Evolutionary conservation across 2,797 vertebrate species (phyloP).

Genomic region (Merluccius polli): DNA sequence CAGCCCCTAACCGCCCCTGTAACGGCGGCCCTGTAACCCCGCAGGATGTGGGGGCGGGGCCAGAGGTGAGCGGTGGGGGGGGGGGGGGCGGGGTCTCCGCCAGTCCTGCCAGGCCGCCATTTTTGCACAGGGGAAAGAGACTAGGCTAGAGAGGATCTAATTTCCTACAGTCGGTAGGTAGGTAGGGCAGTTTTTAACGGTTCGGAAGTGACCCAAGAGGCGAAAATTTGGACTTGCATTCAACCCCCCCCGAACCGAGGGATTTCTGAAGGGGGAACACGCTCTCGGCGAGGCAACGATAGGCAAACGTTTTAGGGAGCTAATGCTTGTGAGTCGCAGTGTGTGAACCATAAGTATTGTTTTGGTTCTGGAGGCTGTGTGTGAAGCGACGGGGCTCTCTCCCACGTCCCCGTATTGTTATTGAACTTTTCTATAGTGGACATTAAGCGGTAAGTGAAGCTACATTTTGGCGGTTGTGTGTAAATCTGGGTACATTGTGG

Average conservation of each 20-base stretch:
- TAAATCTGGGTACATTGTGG: not conserved
- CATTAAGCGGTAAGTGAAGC: conserved; percentile 85
- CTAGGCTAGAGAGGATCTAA: conserved; percentile 74
- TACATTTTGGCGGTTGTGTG: conserved; percentile 21
- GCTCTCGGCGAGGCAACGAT: conserved; percentile 12
- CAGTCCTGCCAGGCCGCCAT: conserved; percentile 91
- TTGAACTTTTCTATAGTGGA: conserved; percentile 76
- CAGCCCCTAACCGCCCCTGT: conserved; percentile 81
- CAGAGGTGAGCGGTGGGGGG: conserved; percentile 50
- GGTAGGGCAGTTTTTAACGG: conserved; percentile 63
- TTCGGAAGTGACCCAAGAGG: conserved; percentile 47
- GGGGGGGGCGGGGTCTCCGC: conserved; percentile 70
- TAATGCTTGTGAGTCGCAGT: conserved; percentile 81
- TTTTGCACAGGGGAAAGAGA: conserved; percentile 93
- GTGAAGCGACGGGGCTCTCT: conserved; percentile 74
- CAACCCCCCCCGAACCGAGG: conserved; percentile 17
- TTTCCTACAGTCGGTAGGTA: conserved; percentile 77
- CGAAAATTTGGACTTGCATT: conserved; percentile 25
- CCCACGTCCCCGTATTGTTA: conserved; percentile 71
- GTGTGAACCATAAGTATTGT: conserved; percentile 85
- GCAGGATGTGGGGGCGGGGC: conserved; percentile 76
- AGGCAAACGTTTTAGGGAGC: conserved; percentile 63
- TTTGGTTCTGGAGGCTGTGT: conserved; percentile 84
- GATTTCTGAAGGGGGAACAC: conserved; percentile 30
- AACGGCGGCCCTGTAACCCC: conserved; percentile 80